Evolutionary conservation across 2,797 vertebrate species (phyloP).

Genomic region (Lagorchestes hirsutus): DNA sequence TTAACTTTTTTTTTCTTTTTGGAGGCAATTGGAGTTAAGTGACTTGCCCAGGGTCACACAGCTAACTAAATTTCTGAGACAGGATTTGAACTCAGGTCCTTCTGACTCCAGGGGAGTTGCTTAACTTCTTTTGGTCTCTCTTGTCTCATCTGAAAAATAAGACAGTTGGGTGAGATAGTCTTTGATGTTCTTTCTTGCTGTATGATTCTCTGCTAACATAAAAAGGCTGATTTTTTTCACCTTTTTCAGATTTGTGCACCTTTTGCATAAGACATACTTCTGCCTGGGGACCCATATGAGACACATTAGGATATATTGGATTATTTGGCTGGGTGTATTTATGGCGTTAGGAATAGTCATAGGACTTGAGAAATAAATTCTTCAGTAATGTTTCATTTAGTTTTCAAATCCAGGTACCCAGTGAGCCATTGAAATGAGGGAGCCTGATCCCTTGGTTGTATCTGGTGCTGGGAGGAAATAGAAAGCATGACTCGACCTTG

Average conservation of each 20-base stretch:
- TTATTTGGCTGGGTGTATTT: conserved; percentile 67
- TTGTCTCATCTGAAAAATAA: not conserved
- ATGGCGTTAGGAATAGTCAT: conserved; percentile 51
- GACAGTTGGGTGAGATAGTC: not conserved
- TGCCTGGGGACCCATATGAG: conserved; percentile 25
- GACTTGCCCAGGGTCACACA: not conserved
- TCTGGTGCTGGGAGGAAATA: conserved; percentile 62
- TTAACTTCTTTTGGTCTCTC: not conserved
- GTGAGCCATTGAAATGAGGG: conserved; percentile 68
- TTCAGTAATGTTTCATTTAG: conserved; percentile 66
- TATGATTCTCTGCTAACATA: not conserved
- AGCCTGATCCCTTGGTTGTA: conserved; percentile 60
- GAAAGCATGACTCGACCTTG: conserved; percentile 52
- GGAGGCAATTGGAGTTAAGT: not conserved
- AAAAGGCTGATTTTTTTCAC: conserved; percentile 55
- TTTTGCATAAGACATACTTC: conserved; percentile 17
- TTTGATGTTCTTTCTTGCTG: not conserved
- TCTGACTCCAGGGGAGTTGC: not conserved
- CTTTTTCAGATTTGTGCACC: conserved; percentile 53
- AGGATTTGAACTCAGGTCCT: not conserved
- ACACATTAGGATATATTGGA: conserved; percentile 41
- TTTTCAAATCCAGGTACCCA: conserved; percentile 66
- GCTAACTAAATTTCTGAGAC: not conserved
- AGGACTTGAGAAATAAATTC: conserved; percentile 69
- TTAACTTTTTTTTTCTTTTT: not conserved